phyloP scores from a whole-genome alignment of 1,140 invertebrate species.

The Temnothorax nylanderi region DNA sequence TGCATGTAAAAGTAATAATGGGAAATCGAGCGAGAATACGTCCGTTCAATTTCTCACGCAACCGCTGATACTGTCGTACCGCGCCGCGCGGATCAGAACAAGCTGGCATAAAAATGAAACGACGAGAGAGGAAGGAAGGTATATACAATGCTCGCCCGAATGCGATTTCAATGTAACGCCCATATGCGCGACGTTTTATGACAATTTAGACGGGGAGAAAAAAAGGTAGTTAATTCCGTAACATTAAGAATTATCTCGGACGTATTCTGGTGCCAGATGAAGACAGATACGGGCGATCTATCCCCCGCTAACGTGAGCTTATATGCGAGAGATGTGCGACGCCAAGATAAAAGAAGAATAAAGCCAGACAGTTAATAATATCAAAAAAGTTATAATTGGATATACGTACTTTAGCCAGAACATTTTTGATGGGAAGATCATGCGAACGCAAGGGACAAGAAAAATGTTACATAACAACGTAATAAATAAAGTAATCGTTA shows the following conservation, averaged over 20 bases:
- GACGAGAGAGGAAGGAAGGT: not conserved
- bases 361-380: not conserved
- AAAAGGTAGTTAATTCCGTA: not conserved
- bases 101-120: conserved; percentile 10
- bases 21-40: conserved; percentile 71
- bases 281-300: not conserved
- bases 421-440: not conserved
- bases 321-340: not conserved
- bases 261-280: conserved; percentile 18
- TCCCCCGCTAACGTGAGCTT: not conserved
- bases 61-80: conserved; percentile 28
- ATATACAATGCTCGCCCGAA: not conserved
- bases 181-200: conserved; percentile 2
- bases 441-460: not conserved
- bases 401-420: not conserved
- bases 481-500: not conserved
- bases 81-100: not conserved
- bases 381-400: conserved; percentile 11
- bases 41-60: conserved; percentile 63
- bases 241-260: conserved; percentile 28
- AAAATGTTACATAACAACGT: not conserved
- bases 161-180: not conserved
- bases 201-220: not conserved
- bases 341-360: conserved; percentile 10
- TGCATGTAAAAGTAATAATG: conserved; percentile 68